phyloP scores from a whole-genome alignment of 2,797 vertebrate species.

The Buceros bicornis region DNA sequence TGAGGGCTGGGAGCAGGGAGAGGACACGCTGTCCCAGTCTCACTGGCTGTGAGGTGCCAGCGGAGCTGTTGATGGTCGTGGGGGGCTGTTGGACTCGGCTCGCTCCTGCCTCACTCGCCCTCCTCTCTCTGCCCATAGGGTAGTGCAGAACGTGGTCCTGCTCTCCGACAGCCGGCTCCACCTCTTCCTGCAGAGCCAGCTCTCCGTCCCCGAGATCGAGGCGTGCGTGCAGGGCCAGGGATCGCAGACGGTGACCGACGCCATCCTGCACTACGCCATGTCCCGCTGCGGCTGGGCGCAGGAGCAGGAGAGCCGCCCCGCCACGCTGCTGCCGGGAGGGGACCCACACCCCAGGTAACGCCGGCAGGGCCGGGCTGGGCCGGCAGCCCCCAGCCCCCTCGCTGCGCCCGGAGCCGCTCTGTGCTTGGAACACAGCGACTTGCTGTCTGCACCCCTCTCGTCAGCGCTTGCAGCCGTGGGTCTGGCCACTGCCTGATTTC shows the following conservation, averaged over 20 bases:
- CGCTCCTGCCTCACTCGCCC: background rate
- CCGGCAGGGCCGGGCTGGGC: background rate
- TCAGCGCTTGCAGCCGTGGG: background rate
- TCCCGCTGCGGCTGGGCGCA: constrained; percentile 90
- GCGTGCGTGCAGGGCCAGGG: constrained; percentile 92
- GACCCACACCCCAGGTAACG: constrained; percentile 57
- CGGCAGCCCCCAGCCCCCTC: background rate
- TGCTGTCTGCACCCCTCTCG: background rate
- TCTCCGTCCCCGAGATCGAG: constrained; percentile 90
- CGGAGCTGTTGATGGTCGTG: background rate
- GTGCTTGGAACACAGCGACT: background rate
- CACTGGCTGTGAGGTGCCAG: background rate
- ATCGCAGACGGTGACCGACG: constrained; percentile 87
- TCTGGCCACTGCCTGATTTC: background rate
- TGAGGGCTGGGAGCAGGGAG: background rate
- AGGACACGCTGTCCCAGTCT: accelerated
- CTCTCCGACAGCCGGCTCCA: constrained; percentile 97
- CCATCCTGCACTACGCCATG: constrained; percentile 92
- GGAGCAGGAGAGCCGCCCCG: constrained; percentile 76
- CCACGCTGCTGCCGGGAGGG: constrained; percentile 3
- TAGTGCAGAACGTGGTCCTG: constrained; percentile 93
- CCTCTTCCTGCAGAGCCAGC: constrained; percentile 97
- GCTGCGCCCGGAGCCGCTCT: background rate
- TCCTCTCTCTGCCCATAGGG: constrained; percentile 75
- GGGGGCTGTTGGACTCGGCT: too few species aligned